Base-by-base conservation (phyloP, 2,113 vertebrate genomes). In the Cebidichthys violaceus region DNA sequence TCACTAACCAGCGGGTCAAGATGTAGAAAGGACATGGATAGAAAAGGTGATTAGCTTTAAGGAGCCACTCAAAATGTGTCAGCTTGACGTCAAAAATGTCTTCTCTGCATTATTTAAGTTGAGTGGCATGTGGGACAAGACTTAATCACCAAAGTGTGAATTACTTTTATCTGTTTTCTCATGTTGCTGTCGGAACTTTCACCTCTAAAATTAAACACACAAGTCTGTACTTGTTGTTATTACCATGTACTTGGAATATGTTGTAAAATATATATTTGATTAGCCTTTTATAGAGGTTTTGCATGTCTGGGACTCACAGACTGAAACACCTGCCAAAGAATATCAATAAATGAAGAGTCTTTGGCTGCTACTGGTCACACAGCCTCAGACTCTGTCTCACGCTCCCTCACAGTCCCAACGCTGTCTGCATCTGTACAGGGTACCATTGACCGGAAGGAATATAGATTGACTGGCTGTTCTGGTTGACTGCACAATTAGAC, bases 361-460 rank as follows among this genome's bases (percentile, higher is more conserved):
- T 67, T 33, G 69, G 5, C 80, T 77, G 66, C 37, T 75, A 13
- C 29, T 70, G 15, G 35, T 15, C 47, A 70, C 18, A 27, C 8
- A 69, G 14, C 8, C 27, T 37, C 24, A 50, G n/a, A 64, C 54
- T 73, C 55, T 14, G 8, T 29, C 24, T 52, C 13, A 33, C 52
- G 27, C n/a, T 27, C 15, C 10, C 29, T 22, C 18, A 39, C 22
- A 43, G n/a, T n/a, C 14, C 18, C 64, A 57, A 24, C 33, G 20
- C 27, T 72, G 27, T 22, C 71, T 81, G 43, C 18, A 47, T 70
- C 79, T 82, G 31, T 66, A 37, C 78, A 76, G 39, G 29, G 41
- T 17, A 57, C 52, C 82, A 79, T 69, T 92, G 91, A 93, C 92
- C 60, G 24, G 78, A 92, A 92, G 74, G 18, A 93, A 93, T 89